Evolutionary conservation across 2,797 vertebrate genomes (phyloP).

Genomic region (Lithobates sylvaticus): DNA sequence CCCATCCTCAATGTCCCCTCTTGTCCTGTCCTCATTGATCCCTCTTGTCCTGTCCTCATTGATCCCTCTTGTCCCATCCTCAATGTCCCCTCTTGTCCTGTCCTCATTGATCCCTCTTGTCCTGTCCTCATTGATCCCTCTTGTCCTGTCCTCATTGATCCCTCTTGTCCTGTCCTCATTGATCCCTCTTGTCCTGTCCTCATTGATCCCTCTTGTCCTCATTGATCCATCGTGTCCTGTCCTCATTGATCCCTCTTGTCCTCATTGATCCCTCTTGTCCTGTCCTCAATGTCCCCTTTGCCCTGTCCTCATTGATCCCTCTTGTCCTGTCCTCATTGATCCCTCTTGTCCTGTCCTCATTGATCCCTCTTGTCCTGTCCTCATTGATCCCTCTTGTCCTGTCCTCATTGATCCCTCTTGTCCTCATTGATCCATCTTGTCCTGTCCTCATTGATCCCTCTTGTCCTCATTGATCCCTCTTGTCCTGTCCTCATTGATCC

Average conservation of each 20-base stretch:
- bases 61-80: too few relatives aligned
- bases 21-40: too few relatives aligned
- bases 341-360: neutral
- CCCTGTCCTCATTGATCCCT: neutral
- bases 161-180: too few relatives aligned
- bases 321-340: neutral
- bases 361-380: neutral
- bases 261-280: neutral
- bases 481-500: neutral
- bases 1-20: too few relatives aligned
- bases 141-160: too few relatives aligned
- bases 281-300: too few relatives aligned
- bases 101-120: too few relatives aligned
- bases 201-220: neutral
- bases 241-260: too few relatives aligned
- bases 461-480: neutral
- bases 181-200: too few relatives aligned
- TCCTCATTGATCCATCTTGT: neutral
- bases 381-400: neutral
- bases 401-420: neutral
- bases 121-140: too few relatives aligned
- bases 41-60: neutral
- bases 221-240: too few relatives aligned
- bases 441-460: neutral
- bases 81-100: too few relatives aligned